Base-by-base conservation (phyloP, 2,888 invertebrate species). In the Folsomia candida region DNA sequence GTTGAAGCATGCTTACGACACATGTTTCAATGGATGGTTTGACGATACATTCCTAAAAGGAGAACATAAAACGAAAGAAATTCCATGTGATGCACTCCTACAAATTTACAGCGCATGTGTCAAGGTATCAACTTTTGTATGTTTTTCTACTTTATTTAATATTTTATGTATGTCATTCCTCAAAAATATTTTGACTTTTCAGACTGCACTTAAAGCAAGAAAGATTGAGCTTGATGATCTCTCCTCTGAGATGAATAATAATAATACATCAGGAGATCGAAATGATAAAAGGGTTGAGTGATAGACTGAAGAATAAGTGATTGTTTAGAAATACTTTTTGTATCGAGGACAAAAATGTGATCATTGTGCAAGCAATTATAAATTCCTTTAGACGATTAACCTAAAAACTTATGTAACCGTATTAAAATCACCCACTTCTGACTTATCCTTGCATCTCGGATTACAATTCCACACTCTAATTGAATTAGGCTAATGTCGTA, bases 21-120 rank as follows among this genome's bases (percentile, higher is more conserved):
- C 90, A 70, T 97, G 97, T 84, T 97, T 97, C 83, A 93, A 95
- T 84, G 85, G 86, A 74, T 97, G 97, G 97, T 96, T 97, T 85
- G 88, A 92, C 20, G 94, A 95, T 72, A 89, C 90, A 81, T 97
- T 95, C 84, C 85, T 97, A 62, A 93, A 91, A 85, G 65, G 65
- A 65, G 65, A 51, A 11, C 65, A 65, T 14, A 86, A 89, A 75
- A 88, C 88, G 61, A 89, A 92, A 81, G 94, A 96, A 84, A 89
- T 91, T 18, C 86, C 90, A 83, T 97, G 97, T 85, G 89, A 91
- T 64, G 88, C 90, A 63, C 86, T 95, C 73, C 94, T 96, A 83
- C 90, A 90, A 86, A 86, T 90, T 70, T 97, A 97, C 84, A 92
- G 93, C 83, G 90, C 91, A 81, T 97, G 97, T 84, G 92, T 97